These are phyloP conservation scores for Microcebus tavaratra DNA, from an alignment of 2,113 vertebrate species.

Conservation along the genomic window DNA sequence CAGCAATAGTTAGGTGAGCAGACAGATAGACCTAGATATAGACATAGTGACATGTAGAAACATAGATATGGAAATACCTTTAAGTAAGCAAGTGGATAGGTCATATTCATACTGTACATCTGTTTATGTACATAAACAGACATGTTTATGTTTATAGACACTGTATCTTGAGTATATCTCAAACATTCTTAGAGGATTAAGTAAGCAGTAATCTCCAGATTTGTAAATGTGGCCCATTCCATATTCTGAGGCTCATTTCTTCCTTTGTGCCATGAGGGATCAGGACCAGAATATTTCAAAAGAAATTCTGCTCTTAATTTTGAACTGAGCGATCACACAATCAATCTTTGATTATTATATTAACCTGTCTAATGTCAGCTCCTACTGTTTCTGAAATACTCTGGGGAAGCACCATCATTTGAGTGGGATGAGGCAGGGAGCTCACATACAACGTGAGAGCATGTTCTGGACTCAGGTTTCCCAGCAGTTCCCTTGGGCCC, in stretches of 20 bases:
- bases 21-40: neutral
- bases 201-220: neutral
- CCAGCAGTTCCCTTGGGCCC: no score
- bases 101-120: neutral
- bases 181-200: neutral
- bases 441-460: neutral
- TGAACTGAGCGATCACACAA: neutral
- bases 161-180: neutral
- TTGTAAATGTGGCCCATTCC: neutral
- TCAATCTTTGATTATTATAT: no score
- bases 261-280: neutral
- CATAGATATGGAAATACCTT: neutral
- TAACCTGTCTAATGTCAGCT: neutral
- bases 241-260: neutral
- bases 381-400: neutral
- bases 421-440: rapidly evolving
- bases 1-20: neutral
- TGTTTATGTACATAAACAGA: no score
- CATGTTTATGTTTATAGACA: neutral
- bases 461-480: neutral
- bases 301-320: neutral
- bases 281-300: neutral
- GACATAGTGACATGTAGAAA: neutral
- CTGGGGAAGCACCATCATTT: neutral
- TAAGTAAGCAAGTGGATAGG: neutral